phyloP scores from a whole-genome alignment of 2,888 invertebrate genomes.

The Drosophila pseudotakahashii region DNA sequence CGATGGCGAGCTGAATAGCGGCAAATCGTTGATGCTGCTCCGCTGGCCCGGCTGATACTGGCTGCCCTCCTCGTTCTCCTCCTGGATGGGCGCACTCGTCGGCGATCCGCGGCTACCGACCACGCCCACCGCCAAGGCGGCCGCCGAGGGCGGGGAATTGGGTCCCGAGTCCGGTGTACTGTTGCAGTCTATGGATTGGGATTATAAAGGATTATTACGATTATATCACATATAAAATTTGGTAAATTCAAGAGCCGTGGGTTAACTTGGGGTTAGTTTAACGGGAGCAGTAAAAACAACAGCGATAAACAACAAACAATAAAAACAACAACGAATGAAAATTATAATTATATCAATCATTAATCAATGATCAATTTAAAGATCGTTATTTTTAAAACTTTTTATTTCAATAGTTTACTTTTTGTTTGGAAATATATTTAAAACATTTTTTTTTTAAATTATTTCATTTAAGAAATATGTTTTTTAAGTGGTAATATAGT shows the following conservation, averaged over 20 bases:
- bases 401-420: too few species aligned
- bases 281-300: constrained; percentile 10
- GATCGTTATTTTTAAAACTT: too few species aligned
- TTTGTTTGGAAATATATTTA: too few species aligned
- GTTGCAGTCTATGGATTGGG: constrained; percentile 83
- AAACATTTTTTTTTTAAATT: too few species aligned
- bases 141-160: constrained; percentile 89
- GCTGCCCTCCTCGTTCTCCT: constrained; percentile 90
- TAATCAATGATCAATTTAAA: too few species aligned
- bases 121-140: constrained; percentile 82
- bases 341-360: too few species aligned
- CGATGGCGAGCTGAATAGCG: constrained; percentile 96
- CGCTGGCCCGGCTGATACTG: constrained; percentile 87
- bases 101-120: constrained; percentile 87
- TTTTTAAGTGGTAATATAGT: too few species aligned
- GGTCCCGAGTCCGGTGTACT: constrained; percentile 91
- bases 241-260: background rate
- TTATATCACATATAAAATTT: background rate
- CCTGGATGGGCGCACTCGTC: constrained; percentile 90
- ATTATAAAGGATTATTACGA: too few species aligned
- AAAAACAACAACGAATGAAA: background rate
- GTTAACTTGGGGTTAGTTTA: constrained; percentile 15
- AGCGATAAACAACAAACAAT: constrained; percentile 14
- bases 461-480: too few species aligned
- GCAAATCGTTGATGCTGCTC: constrained; percentile 89